These are phyloP conservation scores for Marronus borbonicus DNA, from an alignment of 2,888 invertebrate species.

Conservation along the genomic window DNA sequence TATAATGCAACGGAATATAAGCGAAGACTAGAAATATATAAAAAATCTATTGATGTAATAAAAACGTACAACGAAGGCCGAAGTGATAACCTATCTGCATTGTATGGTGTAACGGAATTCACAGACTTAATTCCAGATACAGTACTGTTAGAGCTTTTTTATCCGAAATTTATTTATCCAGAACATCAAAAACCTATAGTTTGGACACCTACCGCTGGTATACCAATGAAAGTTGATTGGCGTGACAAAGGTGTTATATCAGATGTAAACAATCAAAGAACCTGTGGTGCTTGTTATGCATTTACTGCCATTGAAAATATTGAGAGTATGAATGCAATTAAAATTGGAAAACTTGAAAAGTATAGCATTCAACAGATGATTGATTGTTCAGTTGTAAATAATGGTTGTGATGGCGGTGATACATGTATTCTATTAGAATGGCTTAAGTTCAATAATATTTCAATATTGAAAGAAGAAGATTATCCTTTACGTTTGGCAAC, in stretches of 20 bases:
- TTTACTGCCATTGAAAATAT: slow-evolving; percentile 84
- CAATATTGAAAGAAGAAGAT: slow-evolving; percentile 73
- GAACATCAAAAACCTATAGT: slow-evolving; percentile 23
- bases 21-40: slow-evolving; percentile 60
- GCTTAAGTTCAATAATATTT: slow-evolving; percentile 75
- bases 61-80: slow-evolving; percentile 69
- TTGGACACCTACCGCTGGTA: slow-evolving; percentile 20
- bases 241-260: slow-evolving; percentile 78
- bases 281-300: slow-evolving; percentile 91
- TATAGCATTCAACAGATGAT: slow-evolving; percentile 87
- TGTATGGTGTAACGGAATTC: slow-evolving; percentile 75
- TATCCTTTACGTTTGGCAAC: slow-evolving; percentile 78
- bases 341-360: slow-evolving; percentile 73
- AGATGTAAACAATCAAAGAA: slow-evolving; percentile 79
- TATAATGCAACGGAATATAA: slow-evolving; percentile 68
- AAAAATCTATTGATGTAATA: slow-evolving; percentile 70
- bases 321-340: slow-evolving; percentile 84
- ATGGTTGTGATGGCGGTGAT: slow-evolving; percentile 87
- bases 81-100: slow-evolving; percentile 68
- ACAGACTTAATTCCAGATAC: slow-evolving; percentile 73
- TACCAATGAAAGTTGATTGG: slow-evolving; percentile 67
- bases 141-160: slow-evolving; percentile 16
- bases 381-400: slow-evolving; percentile 82
- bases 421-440: slow-evolving; percentile 85
- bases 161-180: slow-evolving; percentile 42